Evolutionary conservation across 2,888 invertebrate species (phyloP).

Genomic region (Melangyna quadrimaculata): DNA sequence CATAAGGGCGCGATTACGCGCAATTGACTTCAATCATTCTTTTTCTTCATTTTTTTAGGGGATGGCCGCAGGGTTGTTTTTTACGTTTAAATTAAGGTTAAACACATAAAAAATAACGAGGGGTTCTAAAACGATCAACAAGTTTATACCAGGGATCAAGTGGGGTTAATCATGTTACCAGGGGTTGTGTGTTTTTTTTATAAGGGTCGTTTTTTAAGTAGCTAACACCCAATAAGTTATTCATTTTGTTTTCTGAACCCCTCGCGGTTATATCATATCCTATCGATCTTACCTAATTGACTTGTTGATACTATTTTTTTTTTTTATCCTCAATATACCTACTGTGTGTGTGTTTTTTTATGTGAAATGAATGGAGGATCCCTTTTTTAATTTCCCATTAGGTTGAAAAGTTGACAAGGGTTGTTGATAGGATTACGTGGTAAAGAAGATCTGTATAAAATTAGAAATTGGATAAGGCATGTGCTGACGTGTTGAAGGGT

Average conservation of each 20-base stretch:
- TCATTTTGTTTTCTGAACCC: constrained; percentile 46
- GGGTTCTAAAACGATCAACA: constrained; percentile 53
- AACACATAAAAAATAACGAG: constrained; percentile 31
- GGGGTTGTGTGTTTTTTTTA: constrained; percentile 46
- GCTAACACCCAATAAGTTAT: constrained; percentile 38
- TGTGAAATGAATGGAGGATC: constrained; percentile 22
- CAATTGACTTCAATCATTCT: constrained; percentile 53
- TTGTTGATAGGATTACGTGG: constrained; percentile 63
- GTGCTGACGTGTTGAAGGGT: constrained; percentile 60
- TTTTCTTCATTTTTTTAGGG: constrained; percentile 53
- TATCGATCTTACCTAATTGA: constrained; percentile 58
- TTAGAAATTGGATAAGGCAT: constrained; percentile 11
- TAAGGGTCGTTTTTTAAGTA: constrained; percentile 45
- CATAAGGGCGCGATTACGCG: constrained; percentile 69
- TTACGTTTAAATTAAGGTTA: constrained; percentile 47
- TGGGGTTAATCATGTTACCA: constrained; percentile 62
- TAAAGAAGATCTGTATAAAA: constrained; percentile 8
- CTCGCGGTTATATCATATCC: constrained; percentile 48
- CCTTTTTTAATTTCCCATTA: constrained; percentile 56
- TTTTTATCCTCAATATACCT: neutral
- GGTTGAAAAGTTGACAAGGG: constrained; percentile 64
- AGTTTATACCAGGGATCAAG: constrained; percentile 51
- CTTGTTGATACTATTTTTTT: constrained; percentile 56
- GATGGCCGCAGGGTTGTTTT: constrained; percentile 37
- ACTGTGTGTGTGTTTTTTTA: constrained; percentile 24